Conservation (phyloP, 1,140 invertebrate species). For the Aphelinus atriplicis region DNA sequence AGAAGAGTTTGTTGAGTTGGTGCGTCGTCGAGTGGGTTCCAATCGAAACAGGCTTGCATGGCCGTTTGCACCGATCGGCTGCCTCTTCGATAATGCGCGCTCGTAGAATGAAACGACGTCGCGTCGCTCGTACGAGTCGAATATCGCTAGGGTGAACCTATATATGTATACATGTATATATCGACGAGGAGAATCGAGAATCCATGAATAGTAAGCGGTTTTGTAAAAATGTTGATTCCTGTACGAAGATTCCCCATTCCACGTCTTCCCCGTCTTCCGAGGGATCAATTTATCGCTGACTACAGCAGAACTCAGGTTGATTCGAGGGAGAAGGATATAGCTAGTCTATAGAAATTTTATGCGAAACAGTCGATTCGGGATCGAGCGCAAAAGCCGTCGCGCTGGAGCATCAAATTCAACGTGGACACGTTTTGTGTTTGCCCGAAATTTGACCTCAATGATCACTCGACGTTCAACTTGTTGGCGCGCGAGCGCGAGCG, state of each 20-base stretch:
- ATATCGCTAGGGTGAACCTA: too few relatives aligned
- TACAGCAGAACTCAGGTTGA: too few relatives aligned
- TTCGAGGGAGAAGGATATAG: too few relatives aligned
- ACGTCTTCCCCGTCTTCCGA: neutral
- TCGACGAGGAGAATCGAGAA: slow-evolving; percentile 17
- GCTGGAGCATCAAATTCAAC: too few relatives aligned
- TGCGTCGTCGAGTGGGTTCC: too few relatives aligned
- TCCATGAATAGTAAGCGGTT: slow-evolving; percentile 61
- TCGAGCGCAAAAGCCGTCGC: too few relatives aligned
- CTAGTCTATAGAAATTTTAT: too few relatives aligned
- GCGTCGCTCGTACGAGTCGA: slow-evolving; percentile 17
- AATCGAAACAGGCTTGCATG: neutral
- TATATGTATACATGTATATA: too few relatives aligned
- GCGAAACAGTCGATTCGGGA: too few relatives aligned
- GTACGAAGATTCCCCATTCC: neutral
- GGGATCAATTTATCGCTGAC: too few relatives aligned
- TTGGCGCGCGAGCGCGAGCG: slow-evolving; percentile 2
- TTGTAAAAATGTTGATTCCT: slow-evolving; percentile 61
- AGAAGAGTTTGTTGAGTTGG: too few relatives aligned
- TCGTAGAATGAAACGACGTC: slow-evolving; percentile 54
- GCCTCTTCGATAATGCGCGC: slow-evolving; percentile 47
- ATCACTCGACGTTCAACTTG: slow-evolving; percentile 14
- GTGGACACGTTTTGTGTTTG: slow-evolving; percentile 15
- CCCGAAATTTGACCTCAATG: slow-evolving; percentile 32
- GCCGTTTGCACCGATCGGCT: neutral